Conservation (phyloP, 2,888 invertebrate species). For the Trypoxylon attenuatum region DNA sequence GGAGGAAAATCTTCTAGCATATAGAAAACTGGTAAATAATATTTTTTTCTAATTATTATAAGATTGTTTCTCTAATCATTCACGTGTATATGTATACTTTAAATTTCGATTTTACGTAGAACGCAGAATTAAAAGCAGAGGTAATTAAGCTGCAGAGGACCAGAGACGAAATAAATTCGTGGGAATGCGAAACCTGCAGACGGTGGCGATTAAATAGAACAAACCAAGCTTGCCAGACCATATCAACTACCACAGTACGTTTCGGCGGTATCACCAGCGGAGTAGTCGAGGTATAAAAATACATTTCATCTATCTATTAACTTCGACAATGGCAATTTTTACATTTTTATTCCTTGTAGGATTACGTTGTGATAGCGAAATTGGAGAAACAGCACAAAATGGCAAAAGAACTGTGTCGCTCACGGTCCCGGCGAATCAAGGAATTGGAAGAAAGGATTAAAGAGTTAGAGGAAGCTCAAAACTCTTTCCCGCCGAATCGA, state of each 20-base stretch:
- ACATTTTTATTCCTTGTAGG: too few relatives aligned
- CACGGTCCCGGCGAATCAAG: constrained; percentile 68
- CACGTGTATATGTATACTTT: too few relatives aligned
- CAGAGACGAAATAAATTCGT: constrained; percentile 42
- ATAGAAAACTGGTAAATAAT: constrained; percentile 57
- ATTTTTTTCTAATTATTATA: background rate
- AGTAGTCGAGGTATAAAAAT: constrained; percentile 60
- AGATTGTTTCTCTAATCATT: too few relatives aligned
- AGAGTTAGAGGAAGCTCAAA: constrained; percentile 37
- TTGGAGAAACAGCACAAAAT: constrained; percentile 76
- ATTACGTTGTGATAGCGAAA: constrained; percentile 72
- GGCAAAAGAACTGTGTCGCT: constrained; percentile 75
- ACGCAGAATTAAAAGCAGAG: constrained; percentile 42
- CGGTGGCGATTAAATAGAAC: constrained; percentile 51
- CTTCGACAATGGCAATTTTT: too few relatives aligned
- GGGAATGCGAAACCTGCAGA: constrained; percentile 58
- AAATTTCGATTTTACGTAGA: constrained; percentile 19
- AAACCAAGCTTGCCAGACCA: constrained; percentile 61
- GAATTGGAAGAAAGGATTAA: constrained; percentile 51
- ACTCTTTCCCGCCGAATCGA: background rate
- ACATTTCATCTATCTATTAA: background rate
- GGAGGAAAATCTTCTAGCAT: constrained; percentile 53
- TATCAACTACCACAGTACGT: constrained; percentile 45
- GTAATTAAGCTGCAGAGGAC: constrained; percentile 50
- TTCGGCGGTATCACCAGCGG: constrained; percentile 62